phyloP scores from a whole-genome alignment of 2,888 invertebrate species.

The Anodontia alba region DNA sequence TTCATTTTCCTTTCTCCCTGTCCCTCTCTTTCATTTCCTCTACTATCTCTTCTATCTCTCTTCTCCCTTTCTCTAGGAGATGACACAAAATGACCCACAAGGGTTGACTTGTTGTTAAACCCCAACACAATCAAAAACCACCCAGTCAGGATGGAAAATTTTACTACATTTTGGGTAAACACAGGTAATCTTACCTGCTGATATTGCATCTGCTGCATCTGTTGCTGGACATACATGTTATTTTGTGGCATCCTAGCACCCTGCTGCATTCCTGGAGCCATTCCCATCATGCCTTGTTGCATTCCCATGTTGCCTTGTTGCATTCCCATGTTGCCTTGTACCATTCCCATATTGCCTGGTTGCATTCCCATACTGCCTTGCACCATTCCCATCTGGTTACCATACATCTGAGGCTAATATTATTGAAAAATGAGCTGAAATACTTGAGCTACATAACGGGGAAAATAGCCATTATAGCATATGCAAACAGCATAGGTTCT shows the following conservation, averaged over 20 bases:
- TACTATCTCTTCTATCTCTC: no score
- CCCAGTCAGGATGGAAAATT: no score
- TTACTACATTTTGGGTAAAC: no score
- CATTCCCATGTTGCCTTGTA: constrained; percentile 54
- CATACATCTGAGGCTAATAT: constrained; percentile 54
- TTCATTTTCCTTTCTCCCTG: no score
- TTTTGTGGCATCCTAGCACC: constrained; percentile 5
- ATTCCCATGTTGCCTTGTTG: constrained; percentile 19
- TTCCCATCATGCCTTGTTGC: constrained; percentile 48
- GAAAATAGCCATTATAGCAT: background rate
- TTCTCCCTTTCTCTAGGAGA: no score
- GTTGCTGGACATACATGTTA: constrained; percentile 49
- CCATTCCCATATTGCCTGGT: constrained; percentile 53
- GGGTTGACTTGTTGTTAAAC: no score
- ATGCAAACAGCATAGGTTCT: no score
- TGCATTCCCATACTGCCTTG: constrained; percentile 50
- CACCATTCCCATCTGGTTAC: constrained; percentile 60
- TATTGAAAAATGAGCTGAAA: background rate
- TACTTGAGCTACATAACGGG: background rate
- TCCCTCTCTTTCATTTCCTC: no score
- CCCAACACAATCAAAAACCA: no score
- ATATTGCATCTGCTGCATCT: constrained; percentile 76
- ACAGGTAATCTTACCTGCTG: constrained; percentile 76
- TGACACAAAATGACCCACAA: no score
- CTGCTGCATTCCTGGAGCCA: constrained; percentile 24